phyloP scores from a whole-genome alignment of 2,113 vertebrate genomes.

The Phaethon lepturus region DNA sequence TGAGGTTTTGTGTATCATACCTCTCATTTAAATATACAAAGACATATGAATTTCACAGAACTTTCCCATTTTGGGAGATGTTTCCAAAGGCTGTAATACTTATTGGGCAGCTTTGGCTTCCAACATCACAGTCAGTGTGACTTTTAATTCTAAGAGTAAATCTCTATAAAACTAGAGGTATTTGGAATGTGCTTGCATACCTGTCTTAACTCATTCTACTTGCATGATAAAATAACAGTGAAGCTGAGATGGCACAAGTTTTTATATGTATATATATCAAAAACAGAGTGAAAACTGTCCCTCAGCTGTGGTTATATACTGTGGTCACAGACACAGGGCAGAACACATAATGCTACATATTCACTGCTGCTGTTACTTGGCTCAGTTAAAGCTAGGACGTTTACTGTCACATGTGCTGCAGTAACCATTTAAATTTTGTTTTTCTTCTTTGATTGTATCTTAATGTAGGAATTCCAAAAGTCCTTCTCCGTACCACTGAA shows the following conservation, averaged over 20 bases:
- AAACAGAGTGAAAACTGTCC: not conserved
- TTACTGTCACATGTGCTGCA: accelerated
- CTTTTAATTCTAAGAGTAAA: not conserved
- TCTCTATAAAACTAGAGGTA: not conserved
- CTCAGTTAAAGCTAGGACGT: not conserved
- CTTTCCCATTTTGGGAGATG: constrained; percentile 26
- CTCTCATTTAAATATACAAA: constrained; percentile 21
- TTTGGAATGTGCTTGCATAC: not conserved
- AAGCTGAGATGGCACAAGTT: not conserved
- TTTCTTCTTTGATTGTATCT: not conserved
- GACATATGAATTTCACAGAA: not conserved
- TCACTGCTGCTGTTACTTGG: not conserved
- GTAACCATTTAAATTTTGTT: not conserved
- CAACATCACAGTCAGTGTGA: not conserved
- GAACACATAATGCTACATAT: not conserved
- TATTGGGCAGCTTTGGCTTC: not conserved
- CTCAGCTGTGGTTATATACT: not conserved
- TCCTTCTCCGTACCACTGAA: not conserved
- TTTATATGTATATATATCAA: not conserved
- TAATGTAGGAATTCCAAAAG: not conserved
- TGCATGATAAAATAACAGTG: not conserved
- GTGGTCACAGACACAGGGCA: not conserved
- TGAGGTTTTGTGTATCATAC: not conserved
- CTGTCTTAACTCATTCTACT: not conserved
- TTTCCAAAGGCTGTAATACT: not conserved